A percentile compares a stretch with the other conserved stretches of the same genome.
Conservation (phyloP, 2,797 vertebrate genomes). For the Cynopterus sphinx region DNA sequence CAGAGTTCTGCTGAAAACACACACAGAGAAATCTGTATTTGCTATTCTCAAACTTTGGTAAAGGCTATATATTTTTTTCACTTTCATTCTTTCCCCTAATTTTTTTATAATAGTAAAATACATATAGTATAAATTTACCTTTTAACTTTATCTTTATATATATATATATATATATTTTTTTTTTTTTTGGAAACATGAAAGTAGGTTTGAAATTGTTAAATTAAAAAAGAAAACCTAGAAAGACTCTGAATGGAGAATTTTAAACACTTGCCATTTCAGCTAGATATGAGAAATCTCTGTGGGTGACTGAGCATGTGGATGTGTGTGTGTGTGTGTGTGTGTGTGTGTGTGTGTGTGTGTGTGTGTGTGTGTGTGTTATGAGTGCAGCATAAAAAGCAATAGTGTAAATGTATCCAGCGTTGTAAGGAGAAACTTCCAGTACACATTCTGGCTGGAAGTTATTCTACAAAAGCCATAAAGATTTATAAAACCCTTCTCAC, state of each 20-base stretch:
- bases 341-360: not conserved
- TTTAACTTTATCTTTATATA: not conserved
- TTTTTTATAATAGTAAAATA: not conserved
- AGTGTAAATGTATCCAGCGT: not conserved
- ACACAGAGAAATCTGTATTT: not conserved
- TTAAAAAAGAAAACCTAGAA: not conserved
- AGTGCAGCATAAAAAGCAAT: not conserved
- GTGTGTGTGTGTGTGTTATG: not conserved
- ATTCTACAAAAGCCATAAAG: not conserved
- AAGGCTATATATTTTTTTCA: not conserved
- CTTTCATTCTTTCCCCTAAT: not conserved
- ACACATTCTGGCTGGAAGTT: not conserved
- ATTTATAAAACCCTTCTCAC: conserved; percentile 25
- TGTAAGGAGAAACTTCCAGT: not conserved
- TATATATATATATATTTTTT: not conserved
- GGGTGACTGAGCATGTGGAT: not conserved
- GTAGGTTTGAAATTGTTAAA: not conserved
- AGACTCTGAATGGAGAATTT: not conserved
- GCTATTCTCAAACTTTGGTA: not conserved
- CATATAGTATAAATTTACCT: not conserved
- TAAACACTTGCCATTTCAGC: not conserved
- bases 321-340: not conserved
- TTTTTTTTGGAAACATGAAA: not conserved
- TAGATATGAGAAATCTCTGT: not conserved
- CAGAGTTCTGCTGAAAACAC: not conserved